Evolutionary conservation across 2,888 invertebrate species (phyloP).

Genomic region (Noctua comes): DNA sequence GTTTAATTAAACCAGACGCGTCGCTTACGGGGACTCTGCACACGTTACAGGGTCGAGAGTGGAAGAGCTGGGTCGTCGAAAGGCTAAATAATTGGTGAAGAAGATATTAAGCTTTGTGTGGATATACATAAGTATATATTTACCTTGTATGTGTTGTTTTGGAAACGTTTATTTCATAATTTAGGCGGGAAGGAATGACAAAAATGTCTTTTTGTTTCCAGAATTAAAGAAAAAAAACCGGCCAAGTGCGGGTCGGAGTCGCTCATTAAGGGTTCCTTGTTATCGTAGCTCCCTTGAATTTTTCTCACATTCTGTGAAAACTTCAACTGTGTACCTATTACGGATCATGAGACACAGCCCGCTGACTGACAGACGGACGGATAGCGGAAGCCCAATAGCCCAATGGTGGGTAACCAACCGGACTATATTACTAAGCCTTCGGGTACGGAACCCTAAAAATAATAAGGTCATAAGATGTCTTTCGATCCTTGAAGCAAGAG

Average conservation of each 20-base stretch:
- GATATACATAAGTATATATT: not conserved
- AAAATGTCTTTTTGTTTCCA: not conserved
- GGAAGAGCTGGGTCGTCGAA: constrained; percentile 16
- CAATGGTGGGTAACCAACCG: too few relatives aligned
- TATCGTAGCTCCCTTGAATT: too few relatives aligned
- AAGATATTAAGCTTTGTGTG: constrained; percentile 16
- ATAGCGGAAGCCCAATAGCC: too few relatives aligned
- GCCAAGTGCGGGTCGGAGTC: too few relatives aligned
- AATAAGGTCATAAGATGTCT: not conserved
- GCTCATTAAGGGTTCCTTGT: too few relatives aligned
- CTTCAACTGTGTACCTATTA: too few relatives aligned
- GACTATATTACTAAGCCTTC: too few relatives aligned
- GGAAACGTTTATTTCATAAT: not conserved
- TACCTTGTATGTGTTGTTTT: not conserved
- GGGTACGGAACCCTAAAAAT: not conserved
- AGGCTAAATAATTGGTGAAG: constrained; percentile 16
- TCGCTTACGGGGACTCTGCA: constrained; percentile 55
- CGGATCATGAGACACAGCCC: too few relatives aligned
- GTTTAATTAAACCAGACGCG: constrained; percentile 69
- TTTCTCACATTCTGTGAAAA: too few relatives aligned
- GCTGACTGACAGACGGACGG: too few relatives aligned
- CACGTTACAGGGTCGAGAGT: constrained; percentile 24
- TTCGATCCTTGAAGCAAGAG: not conserved
- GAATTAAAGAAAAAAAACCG: not conserved
- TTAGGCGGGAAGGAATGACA: not conserved